Conservation (phyloP, 2,113 vertebrate genomes). For the Rhynchomys soricoides region DNA sequence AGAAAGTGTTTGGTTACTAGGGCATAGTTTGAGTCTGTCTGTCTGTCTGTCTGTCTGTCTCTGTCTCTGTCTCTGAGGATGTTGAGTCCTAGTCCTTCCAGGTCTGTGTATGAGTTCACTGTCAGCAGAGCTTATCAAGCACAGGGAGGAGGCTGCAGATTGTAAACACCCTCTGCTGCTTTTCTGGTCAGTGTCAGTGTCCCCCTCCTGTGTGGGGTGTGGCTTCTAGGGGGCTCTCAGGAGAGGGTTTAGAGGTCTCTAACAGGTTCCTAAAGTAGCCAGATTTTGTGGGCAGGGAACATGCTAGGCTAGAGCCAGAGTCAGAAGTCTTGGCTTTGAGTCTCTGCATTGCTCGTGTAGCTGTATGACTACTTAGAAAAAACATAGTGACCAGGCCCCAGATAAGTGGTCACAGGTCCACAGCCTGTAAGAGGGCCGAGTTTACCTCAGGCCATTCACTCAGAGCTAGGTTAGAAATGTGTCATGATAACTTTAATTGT, state of each 20-base stretch:
- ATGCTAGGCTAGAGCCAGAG: neutral
- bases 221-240: neutral
- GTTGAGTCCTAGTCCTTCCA: neutral
- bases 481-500: neutral
- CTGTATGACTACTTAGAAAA: neutral
- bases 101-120: neutral
- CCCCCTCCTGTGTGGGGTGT: neutral
- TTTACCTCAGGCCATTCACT: neutral
- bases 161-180: neutral
- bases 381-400: neutral
- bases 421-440: neutral
- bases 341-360: neutral
- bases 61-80: neutral
- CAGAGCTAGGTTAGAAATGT: neutral
- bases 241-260: neutral
- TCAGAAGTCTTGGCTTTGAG: slow-evolving; percentile 9
- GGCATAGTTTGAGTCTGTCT: neutral
- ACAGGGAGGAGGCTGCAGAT: neutral
- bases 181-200: neutral
- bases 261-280: neutral
- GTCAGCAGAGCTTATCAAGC: slow-evolving; percentile 3
- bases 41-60: neutral
- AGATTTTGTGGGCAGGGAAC: neutral
- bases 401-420: neutral
- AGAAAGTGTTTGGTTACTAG: neutral